Base-by-base conservation (phyloP, 1,140 invertebrate genomes). In the Drosophila pruinosa region DNA sequence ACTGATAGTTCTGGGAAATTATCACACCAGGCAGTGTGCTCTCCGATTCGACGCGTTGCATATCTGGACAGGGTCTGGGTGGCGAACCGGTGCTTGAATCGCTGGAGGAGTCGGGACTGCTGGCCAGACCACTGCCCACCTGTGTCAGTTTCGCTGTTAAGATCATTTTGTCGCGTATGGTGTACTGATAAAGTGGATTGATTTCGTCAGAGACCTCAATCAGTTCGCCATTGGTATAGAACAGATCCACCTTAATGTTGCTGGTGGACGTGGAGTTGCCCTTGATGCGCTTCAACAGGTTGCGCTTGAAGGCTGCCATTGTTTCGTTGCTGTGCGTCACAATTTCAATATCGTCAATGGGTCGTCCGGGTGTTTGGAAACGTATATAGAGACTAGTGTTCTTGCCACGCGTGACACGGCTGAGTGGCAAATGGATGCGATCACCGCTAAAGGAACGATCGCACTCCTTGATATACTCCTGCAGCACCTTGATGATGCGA, bases 391-490 rank as follows among this genome's bases (percentile, higher is more conserved):
- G 93, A 38, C 94, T 94, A 77, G 98, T 94, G 86, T 98, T 96
- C 92, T 98, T 97, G 12, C 98, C 98, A 61, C 97, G 94, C 75
- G 95, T 96, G 8, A 97, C 96, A 10, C 91, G 75, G 22, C 86
- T 83, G 4, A 91, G 78, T 12, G 90, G 90, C 72, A 99, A 92
- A 86, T 98, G 96, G 78, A 96, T 95, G 67, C 98, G 93, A 91
- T 99, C 98, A 6, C 96, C 96, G 19, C 95, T 95, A 92, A 97
- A 99, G 58, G 96, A 95, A 59, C 95, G 95, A 93, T 99, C 98
- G 93, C 98, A 99, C 92, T 99, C 98, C 67, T 95, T 96, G 57
- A 99, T 95, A 91, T 99, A 99, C 92, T 99, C 98, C 83, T 97
- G 95, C 65, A 99, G 94, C 76, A 99, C 97, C 92, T 97, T 97